Percentiles rank a stretch among this genome's conserved stretches.
These are phyloP conservation scores for Noturus placidus DNA, from an alignment of 2,113 vertebrate genomes.

Conservation along the genomic window DNA sequence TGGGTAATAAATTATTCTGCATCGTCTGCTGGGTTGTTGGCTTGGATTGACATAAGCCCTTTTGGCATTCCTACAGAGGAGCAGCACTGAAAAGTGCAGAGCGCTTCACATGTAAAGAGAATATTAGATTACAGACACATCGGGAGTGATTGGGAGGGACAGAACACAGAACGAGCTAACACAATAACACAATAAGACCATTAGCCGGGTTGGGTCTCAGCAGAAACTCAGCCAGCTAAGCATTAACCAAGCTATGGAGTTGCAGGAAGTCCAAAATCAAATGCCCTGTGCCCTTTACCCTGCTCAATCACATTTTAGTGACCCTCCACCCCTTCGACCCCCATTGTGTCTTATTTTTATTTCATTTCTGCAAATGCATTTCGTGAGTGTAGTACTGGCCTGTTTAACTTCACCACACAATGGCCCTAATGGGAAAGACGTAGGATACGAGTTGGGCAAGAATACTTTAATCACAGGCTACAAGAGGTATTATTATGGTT, in stretches of 20 bases:
- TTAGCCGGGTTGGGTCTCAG: constrained; percentile 41
- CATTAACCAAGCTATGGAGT: constrained; percentile 21
- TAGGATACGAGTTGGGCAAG: background rate
- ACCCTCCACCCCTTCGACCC: background rate
- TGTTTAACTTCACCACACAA: background rate
- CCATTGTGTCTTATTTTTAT: background rate
- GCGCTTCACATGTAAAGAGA: constrained; percentile 51
- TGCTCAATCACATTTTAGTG: constrained; percentile 38
- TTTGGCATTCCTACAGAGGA: constrained; percentile 38
- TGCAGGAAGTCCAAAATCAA: constrained; percentile 44
- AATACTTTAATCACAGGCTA: constrained; percentile 11
- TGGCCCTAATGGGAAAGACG: background rate
- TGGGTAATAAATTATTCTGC: constrained; percentile 52
- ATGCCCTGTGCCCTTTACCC: constrained; percentile 41
- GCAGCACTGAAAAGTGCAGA: constrained; percentile 38
- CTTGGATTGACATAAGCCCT: constrained; percentile 48
- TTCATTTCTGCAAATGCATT: background rate
- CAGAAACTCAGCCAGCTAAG: constrained; percentile 24
- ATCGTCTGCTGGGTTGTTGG: constrained; percentile 19
- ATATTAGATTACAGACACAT: constrained; percentile 54
- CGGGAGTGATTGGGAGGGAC: constrained; percentile 44
- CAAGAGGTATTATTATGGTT: background rate
- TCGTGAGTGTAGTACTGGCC: background rate
- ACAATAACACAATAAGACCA: constrained; percentile 59
- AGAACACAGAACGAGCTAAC: constrained; percentile 36